Conservation (phyloP, 2,797 vertebrate genomes). For the Euthynnus affinis region DNA sequence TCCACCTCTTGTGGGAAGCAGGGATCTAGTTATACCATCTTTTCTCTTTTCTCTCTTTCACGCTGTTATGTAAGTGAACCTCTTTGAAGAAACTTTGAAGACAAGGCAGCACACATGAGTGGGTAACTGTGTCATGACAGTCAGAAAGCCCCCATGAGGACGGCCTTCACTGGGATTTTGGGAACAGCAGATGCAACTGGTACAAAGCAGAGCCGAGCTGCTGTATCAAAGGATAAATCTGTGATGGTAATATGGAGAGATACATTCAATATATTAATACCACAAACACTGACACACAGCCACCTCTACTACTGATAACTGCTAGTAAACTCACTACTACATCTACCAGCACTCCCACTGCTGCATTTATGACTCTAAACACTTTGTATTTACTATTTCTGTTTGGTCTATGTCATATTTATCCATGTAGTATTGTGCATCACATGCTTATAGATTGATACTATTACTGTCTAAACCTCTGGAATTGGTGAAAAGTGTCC, state of each 20-base stretch:
- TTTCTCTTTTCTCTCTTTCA: constrained; percentile 3
- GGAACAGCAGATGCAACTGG: not conserved
- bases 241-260: not conserved
- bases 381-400: no score
- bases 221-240: constrained; percentile 5
- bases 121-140: constrained; percentile 31
- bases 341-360: no score
- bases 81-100: constrained; percentile 52
- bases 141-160: constrained; percentile 4
- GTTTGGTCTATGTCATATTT: no score
- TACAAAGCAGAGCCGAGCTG: not conserved
- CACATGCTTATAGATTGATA: not conserved
- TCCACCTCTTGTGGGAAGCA: constrained; percentile 17
- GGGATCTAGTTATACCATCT: constrained; percentile 31
- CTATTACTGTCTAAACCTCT: no score
- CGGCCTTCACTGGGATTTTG: not conserved
- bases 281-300: no score
- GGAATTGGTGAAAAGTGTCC: no score
- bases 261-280: not conserved
- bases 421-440: not conserved
- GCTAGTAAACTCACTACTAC: no score
- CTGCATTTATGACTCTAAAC: no score
- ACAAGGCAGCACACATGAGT: constrained; percentile 29
- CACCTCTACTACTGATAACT: no score
- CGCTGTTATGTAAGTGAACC: constrained; percentile 13